These are phyloP conservation scores for Penaeus indicus DNA, from an alignment of 1,140 invertebrate species.

Conservation along the genomic window DNA sequence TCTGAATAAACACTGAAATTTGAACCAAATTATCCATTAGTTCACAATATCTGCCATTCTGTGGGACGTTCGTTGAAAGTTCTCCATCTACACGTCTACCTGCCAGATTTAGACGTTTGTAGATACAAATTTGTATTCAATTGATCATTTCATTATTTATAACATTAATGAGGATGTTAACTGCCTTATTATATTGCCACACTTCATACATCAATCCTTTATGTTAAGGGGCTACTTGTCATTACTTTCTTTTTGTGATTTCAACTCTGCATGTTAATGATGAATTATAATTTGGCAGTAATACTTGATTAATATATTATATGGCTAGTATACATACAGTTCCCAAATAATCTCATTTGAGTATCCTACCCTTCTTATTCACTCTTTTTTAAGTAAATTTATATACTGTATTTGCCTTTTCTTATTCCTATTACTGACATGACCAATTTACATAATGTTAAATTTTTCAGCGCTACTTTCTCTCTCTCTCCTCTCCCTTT, in stretches of 20 bases:
- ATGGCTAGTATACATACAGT: not conserved
- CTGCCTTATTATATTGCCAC: slow-evolving; percentile 23
- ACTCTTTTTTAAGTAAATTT: slow-evolving; percentile 43
- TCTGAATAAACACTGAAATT: too few relatives aligned
- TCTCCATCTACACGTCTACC: too few relatives aligned
- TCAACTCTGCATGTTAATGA: not conserved
- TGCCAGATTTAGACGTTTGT: not conserved
- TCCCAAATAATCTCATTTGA: slow-evolving; percentile 32
- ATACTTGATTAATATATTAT: not conserved
- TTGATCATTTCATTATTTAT: not conserved
- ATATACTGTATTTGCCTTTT: not conserved
- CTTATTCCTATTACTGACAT: too few relatives aligned
- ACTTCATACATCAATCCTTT: not conserved
- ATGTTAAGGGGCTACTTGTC: not conserved
- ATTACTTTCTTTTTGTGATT: not conserved
- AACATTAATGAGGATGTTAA: not conserved
- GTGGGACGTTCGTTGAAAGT: too few relatives aligned
- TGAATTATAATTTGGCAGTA: slow-evolving; percentile 10
- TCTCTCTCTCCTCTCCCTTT: too few relatives aligned
- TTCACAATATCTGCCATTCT: too few relatives aligned
- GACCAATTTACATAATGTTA: too few relatives aligned
- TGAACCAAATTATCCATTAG: too few relatives aligned
- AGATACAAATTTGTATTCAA: not conserved
- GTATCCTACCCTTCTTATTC: slow-evolving; percentile 38
- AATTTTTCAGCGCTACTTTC: too few relatives aligned